Evolutionary conservation across 1,140 invertebrate species (phyloP), one percentile per base, ranked within the genome.

Genomic region (Aleiodes sp.): DNA sequence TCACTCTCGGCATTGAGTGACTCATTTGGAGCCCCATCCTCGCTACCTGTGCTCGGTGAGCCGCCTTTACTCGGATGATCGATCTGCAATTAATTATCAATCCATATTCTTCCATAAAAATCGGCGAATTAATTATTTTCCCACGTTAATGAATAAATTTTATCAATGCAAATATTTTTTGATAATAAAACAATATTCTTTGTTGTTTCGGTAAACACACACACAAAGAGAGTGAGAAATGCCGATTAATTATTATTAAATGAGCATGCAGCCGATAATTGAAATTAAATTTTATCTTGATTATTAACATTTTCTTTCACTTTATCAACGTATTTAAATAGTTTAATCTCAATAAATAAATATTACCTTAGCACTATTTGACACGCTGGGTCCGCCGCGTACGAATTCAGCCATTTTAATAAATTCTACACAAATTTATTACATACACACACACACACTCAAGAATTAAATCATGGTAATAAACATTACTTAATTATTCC

Each of bases 11-110:
- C 88, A 62, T 86, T 88, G 76, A 88, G 87, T 62, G 86, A 88
- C 71, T 89, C 90, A 80, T 92, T 89, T 70, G 86, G 86, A 66
- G 92, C 92, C 67, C 93, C 92, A 81, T 96, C 93, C 78, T 95
- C 94, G 69, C 92, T 94, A 78, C 93, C 92, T 70, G 92, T 93
- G 74, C 91, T 93, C n/a, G 94, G 92, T 56, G 93, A 94, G 65
- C 92, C 93, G 68, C 93, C 89, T 87, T 93, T 92, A 31, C 72
- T 85, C n/a, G 77, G 84, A 64, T 78, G 79, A 68, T 86, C 84
- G 66, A 82, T 74, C 81, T 84, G 52, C 64, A 79, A 67, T 63
- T 7, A 52, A 52, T 52, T 52, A 6, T 21, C 21, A 6, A 24
- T 16, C 26, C 46, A 41, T 10, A 62, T 41, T 41, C 39, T 24